Evolutionary conservation across 1,140 invertebrate genomes (phyloP), one percentile per base, ranked within the genome.

Genomic region (Wasmannia auropunctata): DNA sequence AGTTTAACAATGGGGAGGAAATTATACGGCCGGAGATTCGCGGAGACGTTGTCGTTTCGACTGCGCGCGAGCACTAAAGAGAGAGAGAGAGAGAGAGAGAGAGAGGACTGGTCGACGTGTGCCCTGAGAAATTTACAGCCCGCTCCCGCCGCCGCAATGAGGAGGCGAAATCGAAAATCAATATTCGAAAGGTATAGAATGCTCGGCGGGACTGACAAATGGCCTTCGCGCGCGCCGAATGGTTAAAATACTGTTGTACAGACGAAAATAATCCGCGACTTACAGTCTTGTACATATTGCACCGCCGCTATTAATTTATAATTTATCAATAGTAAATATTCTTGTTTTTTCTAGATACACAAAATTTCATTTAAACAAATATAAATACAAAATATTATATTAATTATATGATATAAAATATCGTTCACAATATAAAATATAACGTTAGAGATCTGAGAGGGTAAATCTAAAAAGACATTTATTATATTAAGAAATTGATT

Each of bases 171-270:
- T 81, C 79, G 79, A 81, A 81, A 81, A 81, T 81, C 79, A 81
- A 81, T 81, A 72, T 81, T 81, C 79, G 79, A 81, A 81, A 81
- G 65, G 79, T 81, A 81, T 81, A 81, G 79, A 81, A 81, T 81
- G 25, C 65, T 58, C 79, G n/a, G 37, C 76, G 65, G 51, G 51
- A 72, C 79, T 81, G 79, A 81, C 79, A 81, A 81, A 81, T 81
- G 79, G 79, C 65, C n/a, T 65, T 72, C 79, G 65, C 79, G 65
- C 79, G 79, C 65, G 11, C 2, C 79, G 79, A 81, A 81, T 81
- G 25, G 79, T 65, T 81, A 72, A 81, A 81, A 81, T 58, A 81
- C 51, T 72, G 65, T 81, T 72, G 79, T 81, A 72, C 19, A 58
- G 11, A 28, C 22, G 31, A 72, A n/a, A n/a, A 72, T 81, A 81